A percentile compares a stretch with the other conserved stretches of the same genome.
phyloP scores from a whole-genome alignment of 2,797 vertebrate species.

The Sarcoramphus papa region DNA sequence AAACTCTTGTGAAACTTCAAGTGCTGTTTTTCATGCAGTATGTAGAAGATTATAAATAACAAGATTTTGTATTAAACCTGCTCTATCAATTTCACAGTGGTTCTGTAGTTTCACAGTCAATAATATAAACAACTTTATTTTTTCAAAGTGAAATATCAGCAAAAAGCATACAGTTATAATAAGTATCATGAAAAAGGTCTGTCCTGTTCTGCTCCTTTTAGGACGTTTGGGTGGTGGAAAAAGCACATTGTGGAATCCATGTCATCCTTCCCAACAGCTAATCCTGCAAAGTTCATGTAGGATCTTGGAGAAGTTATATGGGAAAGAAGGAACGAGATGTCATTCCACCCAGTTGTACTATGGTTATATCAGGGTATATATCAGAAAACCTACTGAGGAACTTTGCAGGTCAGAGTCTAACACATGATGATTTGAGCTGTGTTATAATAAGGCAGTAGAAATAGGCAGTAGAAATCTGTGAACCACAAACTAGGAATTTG shows the following conservation, averaged over 20 bases:
- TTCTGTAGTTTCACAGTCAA: neutral
- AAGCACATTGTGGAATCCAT: neutral
- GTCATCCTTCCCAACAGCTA: neutral
- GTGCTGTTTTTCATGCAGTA: neutral
- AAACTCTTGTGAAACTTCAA: neutral
- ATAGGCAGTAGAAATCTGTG: neutral
- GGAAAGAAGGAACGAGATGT: neutral
- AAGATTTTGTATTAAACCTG: neutral
- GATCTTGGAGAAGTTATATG: neutral
- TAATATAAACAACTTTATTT: neutral
- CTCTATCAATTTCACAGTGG: neutral
- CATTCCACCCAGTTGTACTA: neutral
- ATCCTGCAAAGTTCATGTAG: neutral
- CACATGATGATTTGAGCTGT: neutral
- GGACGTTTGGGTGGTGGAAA: neutral
- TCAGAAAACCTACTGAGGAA: neutral
- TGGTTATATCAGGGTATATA: neutral
- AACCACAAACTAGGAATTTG: neutral
- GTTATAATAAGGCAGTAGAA: neutral
- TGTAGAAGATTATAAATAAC: neutral
- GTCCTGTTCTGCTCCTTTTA: neutral
- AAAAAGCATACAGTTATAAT: neutral
- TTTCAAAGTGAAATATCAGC: neutral
- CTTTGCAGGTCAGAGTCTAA: neutral
- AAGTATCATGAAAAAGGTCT: neutral